Percentiles rank a stretch among this genome's conserved stretches.
phyloP scores from a whole-genome alignment of 1,140 invertebrate genomes.

The fruit fly (Drosophila melanogaster) region DNA sequence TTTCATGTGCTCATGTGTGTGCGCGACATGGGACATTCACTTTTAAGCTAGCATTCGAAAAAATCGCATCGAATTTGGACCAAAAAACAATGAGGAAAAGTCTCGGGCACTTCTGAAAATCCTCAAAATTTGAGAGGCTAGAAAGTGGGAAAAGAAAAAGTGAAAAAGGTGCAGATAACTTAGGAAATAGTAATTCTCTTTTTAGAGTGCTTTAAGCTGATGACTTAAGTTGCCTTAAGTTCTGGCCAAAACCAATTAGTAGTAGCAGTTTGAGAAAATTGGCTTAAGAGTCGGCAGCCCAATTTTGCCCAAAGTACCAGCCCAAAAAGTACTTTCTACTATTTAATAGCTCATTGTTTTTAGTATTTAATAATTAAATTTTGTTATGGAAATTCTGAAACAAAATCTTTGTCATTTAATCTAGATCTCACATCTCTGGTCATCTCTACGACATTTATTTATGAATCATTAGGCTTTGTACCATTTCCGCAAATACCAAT shows the following conservation, averaged over 20 bases:
- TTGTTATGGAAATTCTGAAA: no score
- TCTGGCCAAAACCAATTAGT: conserved; percentile 1
- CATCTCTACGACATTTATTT: background rate
- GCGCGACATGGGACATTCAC: conserved; percentile 33
- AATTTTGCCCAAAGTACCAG: background rate
- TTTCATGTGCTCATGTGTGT: conserved; percentile 11
- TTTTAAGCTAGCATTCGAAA: conserved; percentile 55
- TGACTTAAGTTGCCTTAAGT: background rate
- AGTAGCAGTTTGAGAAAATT: conserved; percentile 5
- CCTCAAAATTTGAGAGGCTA: background rate
- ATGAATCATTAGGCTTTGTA: background rate
- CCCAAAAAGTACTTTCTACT: background rate
- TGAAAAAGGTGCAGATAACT: background rate
- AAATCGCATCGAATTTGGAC: conserved; percentile 18
- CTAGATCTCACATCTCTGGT: no score
- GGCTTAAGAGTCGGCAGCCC: background rate
- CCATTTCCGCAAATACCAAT: conserved; percentile 4
- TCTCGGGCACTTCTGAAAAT: conserved; percentile 1
- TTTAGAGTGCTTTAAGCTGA: background rate
- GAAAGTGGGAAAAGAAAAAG: background rate
- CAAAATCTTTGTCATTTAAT: background rate
- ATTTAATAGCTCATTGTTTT: background rate
- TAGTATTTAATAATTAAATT: background rate
- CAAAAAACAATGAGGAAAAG: conserved; percentile 21
- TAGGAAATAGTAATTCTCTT: background rate